Conservation (phyloP, 2,888 invertebrate genomes). For the Matsumyia berberina region DNA sequence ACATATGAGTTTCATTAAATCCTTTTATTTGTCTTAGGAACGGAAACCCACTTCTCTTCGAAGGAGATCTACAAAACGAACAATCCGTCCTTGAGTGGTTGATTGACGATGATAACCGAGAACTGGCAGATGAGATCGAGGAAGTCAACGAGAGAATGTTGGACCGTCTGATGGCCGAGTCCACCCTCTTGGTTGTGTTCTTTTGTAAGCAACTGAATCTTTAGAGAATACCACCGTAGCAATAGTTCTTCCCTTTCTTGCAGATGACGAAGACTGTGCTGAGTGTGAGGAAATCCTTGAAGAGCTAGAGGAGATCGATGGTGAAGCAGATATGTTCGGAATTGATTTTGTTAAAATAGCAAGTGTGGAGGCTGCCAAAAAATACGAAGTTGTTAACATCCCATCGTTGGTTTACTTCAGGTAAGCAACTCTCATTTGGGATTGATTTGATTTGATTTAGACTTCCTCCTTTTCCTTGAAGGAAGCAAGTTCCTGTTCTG, state of each 20-base stretch:
- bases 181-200: constrained; percentile 94
- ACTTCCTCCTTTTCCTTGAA: constrained; percentile 57
- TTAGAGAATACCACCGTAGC: neutral
- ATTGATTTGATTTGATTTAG: neutral
- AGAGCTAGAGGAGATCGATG: constrained; percentile 96
- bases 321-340: constrained; percentile 96
- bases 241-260: neutral
- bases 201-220: constrained; percentile 90
- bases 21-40: constrained; percentile 86
- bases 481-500: constrained; percentile 90
- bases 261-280: constrained; percentile 95
- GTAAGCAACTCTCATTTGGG: constrained; percentile 74
- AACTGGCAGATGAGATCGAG: constrained; percentile 96
- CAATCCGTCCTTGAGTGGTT: constrained; percentile 96
- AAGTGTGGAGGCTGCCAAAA: constrained; percentile 91
- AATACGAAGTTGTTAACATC: constrained; percentile 92
- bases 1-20: too few relatives aligned
- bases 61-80: constrained; percentile 96
- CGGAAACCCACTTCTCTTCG: constrained; percentile 94
- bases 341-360: constrained; percentile 97
- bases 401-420: constrained; percentile 95
- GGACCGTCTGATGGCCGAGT: constrained; percentile 92
- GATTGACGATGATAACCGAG: constrained; percentile 96
- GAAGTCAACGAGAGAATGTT: constrained; percentile 96
- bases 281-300: constrained; percentile 96